These are phyloP conservation scores for Pogonomyrmex barbatus DNA, from an alignment of 1,140 invertebrate genomes.

Conservation along the genomic window DNA sequence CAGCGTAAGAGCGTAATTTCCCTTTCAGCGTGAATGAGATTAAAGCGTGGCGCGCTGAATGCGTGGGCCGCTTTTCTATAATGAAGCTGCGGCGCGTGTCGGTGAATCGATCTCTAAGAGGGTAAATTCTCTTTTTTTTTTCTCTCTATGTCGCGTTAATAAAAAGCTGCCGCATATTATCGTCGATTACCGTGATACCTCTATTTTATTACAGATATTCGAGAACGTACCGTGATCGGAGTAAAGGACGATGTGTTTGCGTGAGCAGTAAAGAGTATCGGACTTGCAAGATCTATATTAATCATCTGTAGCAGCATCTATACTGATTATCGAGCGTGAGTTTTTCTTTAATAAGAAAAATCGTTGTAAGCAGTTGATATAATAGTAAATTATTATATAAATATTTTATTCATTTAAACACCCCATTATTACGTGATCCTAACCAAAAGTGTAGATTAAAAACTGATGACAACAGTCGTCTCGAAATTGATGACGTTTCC, in stretches of 20 bases:
- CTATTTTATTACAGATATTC: constrained; percentile 42
- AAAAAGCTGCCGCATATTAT: constrained; percentile 33
- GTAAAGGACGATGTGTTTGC: constrained; percentile 25
- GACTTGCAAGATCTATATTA: constrained; percentile 50
- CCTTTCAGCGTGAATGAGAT: constrained; percentile 69
- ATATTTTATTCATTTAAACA: background rate
- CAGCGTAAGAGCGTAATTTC: constrained; percentile 66
- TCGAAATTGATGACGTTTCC: background rate
- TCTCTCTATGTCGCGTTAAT: constrained; percentile 44
- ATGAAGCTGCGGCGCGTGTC: constrained; percentile 68
- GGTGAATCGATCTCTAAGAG: constrained; percentile 46
- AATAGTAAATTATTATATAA: background rate
- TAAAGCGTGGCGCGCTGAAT: constrained; percentile 59
- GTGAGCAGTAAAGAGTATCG: constrained; percentile 49
- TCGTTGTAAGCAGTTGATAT: background rate
- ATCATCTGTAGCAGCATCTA: constrained; percentile 9
- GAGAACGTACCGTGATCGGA: constrained; percentile 19
- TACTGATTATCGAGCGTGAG: constrained; percentile 35
- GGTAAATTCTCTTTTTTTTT: constrained; percentile 45
- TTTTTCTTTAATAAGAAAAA: constrained; percentile 30
- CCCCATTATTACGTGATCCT: background rate
- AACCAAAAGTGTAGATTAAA: background rate
- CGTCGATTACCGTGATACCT: constrained; percentile 39
- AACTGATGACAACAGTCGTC: no score
- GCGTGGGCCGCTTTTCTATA: constrained; percentile 70